Percentiles rank a stretch among this genome's conserved stretches.
Conservation (phyloP, 2,113 vertebrate species). For the Tachysurus fulvidraco region DNA sequence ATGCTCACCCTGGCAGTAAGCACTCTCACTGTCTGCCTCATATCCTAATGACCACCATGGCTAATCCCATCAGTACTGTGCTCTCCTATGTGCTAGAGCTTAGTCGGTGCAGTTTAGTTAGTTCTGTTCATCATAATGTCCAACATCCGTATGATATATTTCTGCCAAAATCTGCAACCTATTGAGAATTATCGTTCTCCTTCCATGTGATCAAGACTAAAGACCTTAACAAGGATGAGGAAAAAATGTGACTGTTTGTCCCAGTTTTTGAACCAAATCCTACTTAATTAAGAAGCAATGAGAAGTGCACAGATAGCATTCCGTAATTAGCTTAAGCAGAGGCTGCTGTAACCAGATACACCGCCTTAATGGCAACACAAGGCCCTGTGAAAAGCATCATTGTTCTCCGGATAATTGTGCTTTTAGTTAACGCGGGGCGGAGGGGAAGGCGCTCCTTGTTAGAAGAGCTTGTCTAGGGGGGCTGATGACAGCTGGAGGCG, state of each 20-base stretch:
- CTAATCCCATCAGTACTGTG: conserved; percentile 36
- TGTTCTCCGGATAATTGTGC: conserved; percentile 84
- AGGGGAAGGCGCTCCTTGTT: conserved; percentile 77
- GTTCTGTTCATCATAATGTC: conserved; percentile 23
- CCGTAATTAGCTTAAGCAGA: conserved; percentile 79
- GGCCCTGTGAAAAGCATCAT: conserved; percentile 80
- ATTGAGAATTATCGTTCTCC: neutral
- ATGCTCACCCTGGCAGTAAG: conserved; percentile 25
- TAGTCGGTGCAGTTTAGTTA: neutral
- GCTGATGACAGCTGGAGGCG: conserved; percentile 75
- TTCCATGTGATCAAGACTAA: conserved; percentile 14
- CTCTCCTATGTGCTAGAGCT: neutral
- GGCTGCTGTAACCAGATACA: conserved; percentile 79
- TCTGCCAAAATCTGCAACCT: conserved; percentile 11
- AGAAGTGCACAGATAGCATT: conserved; percentile 77
- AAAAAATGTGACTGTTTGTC: conserved; percentile 53
- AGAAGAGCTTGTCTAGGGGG: conserved; percentile 70
- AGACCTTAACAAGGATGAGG: conserved; percentile 28
- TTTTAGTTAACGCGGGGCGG: conserved; percentile 78
- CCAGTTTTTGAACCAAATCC: conserved; percentile 73
- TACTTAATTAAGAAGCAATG: conserved; percentile 80
- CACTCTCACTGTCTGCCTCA: conserved; percentile 45
- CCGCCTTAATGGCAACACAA: conserved; percentile 79
- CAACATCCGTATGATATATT: neutral
- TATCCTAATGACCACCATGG: conserved; percentile 33